Evolutionary conservation across 2,888 invertebrate species (phyloP).

Genomic region (Aleiodes alternator): DNA sequence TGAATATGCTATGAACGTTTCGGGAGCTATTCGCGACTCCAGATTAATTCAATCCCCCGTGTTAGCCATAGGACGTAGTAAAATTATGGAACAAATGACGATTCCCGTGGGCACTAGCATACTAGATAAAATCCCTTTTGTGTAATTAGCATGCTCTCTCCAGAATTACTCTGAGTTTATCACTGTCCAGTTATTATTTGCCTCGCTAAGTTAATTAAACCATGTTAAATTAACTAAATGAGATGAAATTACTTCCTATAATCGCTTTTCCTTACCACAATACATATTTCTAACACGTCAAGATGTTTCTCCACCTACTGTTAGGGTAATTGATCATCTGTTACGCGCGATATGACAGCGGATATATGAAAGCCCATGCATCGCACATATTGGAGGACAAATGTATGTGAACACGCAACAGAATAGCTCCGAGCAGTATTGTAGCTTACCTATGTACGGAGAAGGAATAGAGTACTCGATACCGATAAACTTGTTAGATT

Average conservation of each 20-base stretch:
- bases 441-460: neutral
- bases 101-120: slow-evolving; percentile 47
- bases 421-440: slow-evolving; percentile 3
- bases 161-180: neutral
- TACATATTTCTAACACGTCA: neutral
- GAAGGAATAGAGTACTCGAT: slow-evolving; percentile 38
- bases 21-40: slow-evolving; percentile 49
- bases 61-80: slow-evolving; percentile 43
- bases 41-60: slow-evolving; percentile 55
- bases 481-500: slow-evolving; percentile 49
- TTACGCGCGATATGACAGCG: neutral
- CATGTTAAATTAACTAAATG: too few species aligned
- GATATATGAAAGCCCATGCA: slow-evolving; percentile 22
- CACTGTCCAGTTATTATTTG: slow-evolving; percentile 4
- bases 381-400: slow-evolving; percentile 29
- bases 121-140: slow-evolving; percentile 50
- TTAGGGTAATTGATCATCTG: slow-evolving; percentile 1
- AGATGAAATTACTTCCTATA: too few species aligned
- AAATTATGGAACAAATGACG: slow-evolving; percentile 58
- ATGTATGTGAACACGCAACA: slow-evolving; percentile 29
- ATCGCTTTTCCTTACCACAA: too few species aligned
- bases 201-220: too few species aligned
- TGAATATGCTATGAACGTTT: slow-evolving; percentile 22
- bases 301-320: neutral
- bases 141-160: slow-evolving; percentile 54